These are phyloP conservation scores for Lingula anatina DNA, from an alignment of 2,888 invertebrate species.

Conservation along the genomic window DNA sequence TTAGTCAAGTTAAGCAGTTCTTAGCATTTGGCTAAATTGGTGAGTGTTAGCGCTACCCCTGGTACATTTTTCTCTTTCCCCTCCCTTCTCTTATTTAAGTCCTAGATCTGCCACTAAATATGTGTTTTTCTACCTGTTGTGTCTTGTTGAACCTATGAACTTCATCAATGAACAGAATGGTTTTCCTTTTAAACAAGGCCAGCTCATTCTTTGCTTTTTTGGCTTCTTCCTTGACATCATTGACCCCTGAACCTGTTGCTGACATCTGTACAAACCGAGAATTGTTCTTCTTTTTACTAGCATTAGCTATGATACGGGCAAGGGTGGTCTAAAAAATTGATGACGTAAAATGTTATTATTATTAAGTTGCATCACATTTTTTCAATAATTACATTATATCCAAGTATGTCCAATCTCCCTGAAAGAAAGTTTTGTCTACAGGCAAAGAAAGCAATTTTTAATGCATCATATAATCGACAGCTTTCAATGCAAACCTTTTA, in stretches of 20 bases:
- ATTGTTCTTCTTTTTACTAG: slow-evolving; percentile 59
- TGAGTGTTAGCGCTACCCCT: no score
- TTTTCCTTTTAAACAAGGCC: slow-evolving; percentile 64
- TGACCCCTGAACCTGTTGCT: slow-evolving; percentile 71
- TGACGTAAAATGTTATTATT: no score
- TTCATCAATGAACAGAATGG: slow-evolving; percentile 80
- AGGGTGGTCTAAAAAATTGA: slow-evolving; percentile 63
- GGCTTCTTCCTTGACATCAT: slow-evolving; percentile 71
- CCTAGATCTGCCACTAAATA: background rate
- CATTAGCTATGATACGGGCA: slow-evolving; percentile 67
- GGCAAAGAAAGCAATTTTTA: no score
- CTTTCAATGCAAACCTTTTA: no score
- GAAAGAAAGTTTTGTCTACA: background rate
- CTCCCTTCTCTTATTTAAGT: background rate
- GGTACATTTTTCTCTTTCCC: no score
- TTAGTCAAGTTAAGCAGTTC: no score
- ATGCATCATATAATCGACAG: background rate
- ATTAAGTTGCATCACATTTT: no score
- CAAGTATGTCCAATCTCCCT: no score
- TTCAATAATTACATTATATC: no score
- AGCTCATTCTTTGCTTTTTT: slow-evolving; percentile 68
- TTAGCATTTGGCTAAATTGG: no score
- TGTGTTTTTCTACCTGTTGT: slow-evolving; percentile 60
- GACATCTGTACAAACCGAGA: slow-evolving; percentile 69
- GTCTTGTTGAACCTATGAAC: slow-evolving; percentile 80